Conservation (phyloP, 1,140 invertebrate species). For the Cydia fagiglandana region DNA sequence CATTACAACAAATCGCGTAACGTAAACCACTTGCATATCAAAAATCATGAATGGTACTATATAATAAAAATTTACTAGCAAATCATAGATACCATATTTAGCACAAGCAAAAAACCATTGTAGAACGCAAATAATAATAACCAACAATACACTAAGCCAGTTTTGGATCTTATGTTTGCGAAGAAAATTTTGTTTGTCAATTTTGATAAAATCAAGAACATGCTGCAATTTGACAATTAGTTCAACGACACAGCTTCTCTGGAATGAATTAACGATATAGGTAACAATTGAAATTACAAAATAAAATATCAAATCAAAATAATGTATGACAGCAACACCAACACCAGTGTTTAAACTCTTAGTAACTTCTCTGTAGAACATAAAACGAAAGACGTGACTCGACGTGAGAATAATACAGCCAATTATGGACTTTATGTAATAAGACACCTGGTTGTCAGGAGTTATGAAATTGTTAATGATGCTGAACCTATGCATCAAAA, state of each 20-base stretch:
- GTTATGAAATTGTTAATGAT: constrained; percentile 3
- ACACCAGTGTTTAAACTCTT: background rate
- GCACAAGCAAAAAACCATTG: background rate
- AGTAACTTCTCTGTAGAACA: background rate
- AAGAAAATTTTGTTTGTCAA: background rate
- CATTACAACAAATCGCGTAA: background rate
- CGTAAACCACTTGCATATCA: background rate
- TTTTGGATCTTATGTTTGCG: background rate
- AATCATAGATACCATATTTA: background rate
- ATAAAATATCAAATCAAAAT: background rate
- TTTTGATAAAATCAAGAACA: background rate
- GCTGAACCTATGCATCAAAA: background rate
- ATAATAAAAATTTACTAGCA: background rate
- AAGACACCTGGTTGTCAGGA: background rate
- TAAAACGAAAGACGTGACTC: background rate
- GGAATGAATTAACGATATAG: background rate
- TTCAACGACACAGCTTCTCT: background rate
- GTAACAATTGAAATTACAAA: background rate
- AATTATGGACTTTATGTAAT: background rate
- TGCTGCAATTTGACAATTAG: constrained; percentile 6
- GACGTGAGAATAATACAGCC: background rate
- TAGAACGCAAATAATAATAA: background rate
- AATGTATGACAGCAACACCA: background rate
- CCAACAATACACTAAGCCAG: background rate
- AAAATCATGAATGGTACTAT: background rate